A percentile compares a stretch with the other conserved stretches of the same genome.
Conservation (phyloP, 1,140 invertebrate genomes). For the Copidosoma floridanum region DNA sequence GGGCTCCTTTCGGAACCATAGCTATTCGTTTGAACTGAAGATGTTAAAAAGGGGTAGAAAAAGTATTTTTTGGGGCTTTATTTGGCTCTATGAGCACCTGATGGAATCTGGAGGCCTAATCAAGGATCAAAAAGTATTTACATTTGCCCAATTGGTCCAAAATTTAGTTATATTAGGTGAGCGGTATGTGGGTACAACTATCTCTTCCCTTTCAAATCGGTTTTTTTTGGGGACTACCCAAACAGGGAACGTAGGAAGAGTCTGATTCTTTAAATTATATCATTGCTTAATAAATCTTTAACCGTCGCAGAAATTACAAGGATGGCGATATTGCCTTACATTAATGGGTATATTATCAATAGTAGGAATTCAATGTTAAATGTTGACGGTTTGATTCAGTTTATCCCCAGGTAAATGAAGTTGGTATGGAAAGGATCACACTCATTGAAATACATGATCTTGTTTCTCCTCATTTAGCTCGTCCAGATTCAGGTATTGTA, state of each 20-base stretch:
- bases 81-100: too few relatives aligned
- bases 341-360: too few relatives aligned
- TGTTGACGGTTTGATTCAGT: too few relatives aligned
- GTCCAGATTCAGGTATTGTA: too few relatives aligned
- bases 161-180: conserved; percentile 27
- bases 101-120: too few relatives aligned
- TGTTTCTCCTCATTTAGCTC: too few relatives aligned
- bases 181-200: conserved; percentile 28
- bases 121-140: conserved; percentile 24
- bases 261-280: conserved; percentile 39
- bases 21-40: conserved; percentile 5
- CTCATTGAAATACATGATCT: too few relatives aligned
- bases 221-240: conserved; percentile 46
- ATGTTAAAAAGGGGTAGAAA: too few relatives aligned
- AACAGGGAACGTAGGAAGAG: conserved; percentile 40
- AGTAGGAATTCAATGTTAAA: too few relatives aligned
- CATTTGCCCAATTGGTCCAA: conserved; percentile 20
- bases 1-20: background rate
- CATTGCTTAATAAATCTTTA: conserved; percentile 27
- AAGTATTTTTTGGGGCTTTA: too few relatives aligned
- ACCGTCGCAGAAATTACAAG: conserved; percentile 10
- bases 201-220: conserved; percentile 38
- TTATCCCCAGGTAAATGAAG: too few relatives aligned
- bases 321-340: conserved; percentile 25
- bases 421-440: too few relatives aligned